Conservation (phyloP, 1,140 invertebrate species). For the Pollicipes pollicipes region DNA sequence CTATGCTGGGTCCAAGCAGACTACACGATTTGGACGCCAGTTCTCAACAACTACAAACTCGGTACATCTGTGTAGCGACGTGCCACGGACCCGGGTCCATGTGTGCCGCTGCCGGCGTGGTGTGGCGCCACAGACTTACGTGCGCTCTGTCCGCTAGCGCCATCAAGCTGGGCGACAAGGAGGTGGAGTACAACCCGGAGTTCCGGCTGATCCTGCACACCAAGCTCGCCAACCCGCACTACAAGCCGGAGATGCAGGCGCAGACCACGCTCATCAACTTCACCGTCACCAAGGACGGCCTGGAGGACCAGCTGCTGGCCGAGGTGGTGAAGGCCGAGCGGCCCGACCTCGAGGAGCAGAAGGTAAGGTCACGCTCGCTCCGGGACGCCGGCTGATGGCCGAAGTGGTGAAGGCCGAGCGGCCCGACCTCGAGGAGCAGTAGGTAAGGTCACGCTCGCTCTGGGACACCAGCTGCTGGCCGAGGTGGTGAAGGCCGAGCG, state of each 20-base stretch:
- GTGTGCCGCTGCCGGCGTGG: too few relatives aligned
- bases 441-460: too few relatives aligned
- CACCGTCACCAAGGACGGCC: constrained; percentile 87
- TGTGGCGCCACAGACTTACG: too few relatives aligned
- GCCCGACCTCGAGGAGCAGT: too few relatives aligned
- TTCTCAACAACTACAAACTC: constrained; percentile 9
- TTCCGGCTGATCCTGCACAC: constrained; percentile 84
- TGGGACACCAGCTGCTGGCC: too few relatives aligned
- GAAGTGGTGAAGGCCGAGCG: too few relatives aligned
- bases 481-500: too few relatives aligned
- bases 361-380: too few relatives aligned
- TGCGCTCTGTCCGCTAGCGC: constrained; percentile 39
- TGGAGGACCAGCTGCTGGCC: constrained; percentile 87
- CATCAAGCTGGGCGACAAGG: constrained; percentile 91
- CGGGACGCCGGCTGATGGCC: too few relatives aligned
- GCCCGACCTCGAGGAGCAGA: constrained; percentile 83
- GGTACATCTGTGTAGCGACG: neutral
- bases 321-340: constrained; percentile 92
- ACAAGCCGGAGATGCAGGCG: constrained; percentile 95
- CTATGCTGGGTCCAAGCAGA: too few relatives aligned
- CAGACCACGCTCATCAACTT: constrained; percentile 95
- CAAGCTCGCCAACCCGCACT: constrained; percentile 92
- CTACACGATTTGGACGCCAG: neutral
- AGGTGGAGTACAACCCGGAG: constrained; percentile 76
- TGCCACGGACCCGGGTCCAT: too few relatives aligned